These are phyloP conservation scores for Liasis olivaceus DNA, from an alignment of 2,797 vertebrate species.

Conservation along the genomic window DNA sequence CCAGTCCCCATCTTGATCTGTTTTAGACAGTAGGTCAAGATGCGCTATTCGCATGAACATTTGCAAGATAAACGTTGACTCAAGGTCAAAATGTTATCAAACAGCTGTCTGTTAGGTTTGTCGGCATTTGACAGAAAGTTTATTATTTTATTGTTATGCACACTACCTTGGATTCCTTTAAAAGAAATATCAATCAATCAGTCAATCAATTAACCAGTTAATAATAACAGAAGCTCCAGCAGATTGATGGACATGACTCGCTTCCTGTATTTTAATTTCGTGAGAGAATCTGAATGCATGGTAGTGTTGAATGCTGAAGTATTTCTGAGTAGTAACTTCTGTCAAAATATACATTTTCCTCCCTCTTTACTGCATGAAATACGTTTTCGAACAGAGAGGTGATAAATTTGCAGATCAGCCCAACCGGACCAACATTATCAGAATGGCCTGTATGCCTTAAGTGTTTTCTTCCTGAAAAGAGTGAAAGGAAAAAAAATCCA, in stretches of 20 bases:
- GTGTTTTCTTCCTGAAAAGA: not conserved
- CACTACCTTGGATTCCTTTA: not conserved
- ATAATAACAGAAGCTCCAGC: not conserved
- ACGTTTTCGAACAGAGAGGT: not conserved
- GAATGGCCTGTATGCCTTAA: not conserved
- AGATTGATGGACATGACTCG: not conserved
- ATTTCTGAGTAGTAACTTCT: not conserved
- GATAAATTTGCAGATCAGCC: slow-evolving; percentile 2
- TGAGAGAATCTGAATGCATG: not conserved
- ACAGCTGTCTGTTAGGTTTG: not conserved
- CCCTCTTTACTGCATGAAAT: not conserved
- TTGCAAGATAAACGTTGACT: not conserved
- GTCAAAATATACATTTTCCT: not conserved
- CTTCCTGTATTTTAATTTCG: not conserved
- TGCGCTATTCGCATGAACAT: not conserved
- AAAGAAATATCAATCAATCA: not conserved
- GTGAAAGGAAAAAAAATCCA: not conserved
- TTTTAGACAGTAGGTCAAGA: not conserved
- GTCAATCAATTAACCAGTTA: not conserved
- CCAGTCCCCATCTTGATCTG: not conserved
- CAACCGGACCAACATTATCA: not conserved
- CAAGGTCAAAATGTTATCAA: not conserved
- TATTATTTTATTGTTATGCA: not conserved
- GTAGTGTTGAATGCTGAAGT: not conserved
- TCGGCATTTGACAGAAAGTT: not conserved